phyloP scores from a whole-genome alignment of 2,888 invertebrate genomes.

The Epinotia brunnichana region DNA sequence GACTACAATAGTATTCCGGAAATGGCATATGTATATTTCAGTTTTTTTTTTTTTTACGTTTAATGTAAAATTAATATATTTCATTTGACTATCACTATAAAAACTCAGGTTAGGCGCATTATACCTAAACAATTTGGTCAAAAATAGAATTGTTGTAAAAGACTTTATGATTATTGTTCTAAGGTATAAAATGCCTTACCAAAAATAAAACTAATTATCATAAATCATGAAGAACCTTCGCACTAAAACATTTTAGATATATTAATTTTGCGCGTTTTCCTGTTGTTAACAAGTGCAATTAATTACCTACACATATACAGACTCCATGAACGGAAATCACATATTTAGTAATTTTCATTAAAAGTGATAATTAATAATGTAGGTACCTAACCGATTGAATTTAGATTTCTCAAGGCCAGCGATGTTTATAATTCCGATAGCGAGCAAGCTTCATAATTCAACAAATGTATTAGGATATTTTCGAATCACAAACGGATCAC shows the following conservation, averaged over 20 bases:
- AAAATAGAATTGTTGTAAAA: background rate
- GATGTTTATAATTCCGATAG: no score
- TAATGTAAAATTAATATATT: no score
- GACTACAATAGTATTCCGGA: no score
- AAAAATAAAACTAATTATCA: background rate
- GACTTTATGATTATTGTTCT: background rate
- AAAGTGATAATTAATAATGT: slow-evolving; percentile 11
- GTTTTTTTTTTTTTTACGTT: no score
- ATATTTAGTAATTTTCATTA: background rate
- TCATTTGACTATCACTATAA: background rate
- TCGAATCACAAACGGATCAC: no score
- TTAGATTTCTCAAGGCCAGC: background rate
- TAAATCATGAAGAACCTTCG: no score
- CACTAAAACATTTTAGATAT: background rate
- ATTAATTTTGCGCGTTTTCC: background rate
- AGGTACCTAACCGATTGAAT: background rate
- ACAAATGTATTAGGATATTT: no score
- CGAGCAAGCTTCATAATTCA: no score
- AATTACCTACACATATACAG: background rate
- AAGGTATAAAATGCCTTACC: background rate
- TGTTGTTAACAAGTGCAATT: background rate
- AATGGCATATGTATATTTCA: no score
- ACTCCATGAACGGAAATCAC: background rate
- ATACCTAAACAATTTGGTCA: background rate
- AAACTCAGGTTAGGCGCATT: background rate